phyloP scores from a whole-genome alignment of 2,797 vertebrate genomes.

The Lagothrix lagotricha region DNA sequence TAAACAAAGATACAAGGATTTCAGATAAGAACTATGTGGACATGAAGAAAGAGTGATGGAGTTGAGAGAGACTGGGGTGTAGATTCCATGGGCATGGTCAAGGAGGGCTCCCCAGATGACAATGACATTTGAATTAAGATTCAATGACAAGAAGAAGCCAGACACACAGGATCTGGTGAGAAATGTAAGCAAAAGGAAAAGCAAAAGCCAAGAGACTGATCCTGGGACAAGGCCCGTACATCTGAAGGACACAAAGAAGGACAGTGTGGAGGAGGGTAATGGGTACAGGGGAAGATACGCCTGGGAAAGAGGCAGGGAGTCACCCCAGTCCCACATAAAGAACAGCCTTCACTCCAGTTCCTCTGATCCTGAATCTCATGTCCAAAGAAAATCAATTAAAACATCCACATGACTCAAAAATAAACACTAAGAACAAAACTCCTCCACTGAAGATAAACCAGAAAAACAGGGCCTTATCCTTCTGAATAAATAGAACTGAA shows the following conservation, averaged over 20 bases:
- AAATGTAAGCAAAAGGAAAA: neutral
- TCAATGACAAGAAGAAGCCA: neutral
- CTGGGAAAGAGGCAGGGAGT: neutral
- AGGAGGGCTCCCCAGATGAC: neutral
- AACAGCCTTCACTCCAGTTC: neutral
- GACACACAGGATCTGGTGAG: neutral
- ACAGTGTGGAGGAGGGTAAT: neutral
- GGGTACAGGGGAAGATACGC: neutral
- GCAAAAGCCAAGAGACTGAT: neutral
- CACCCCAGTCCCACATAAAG: neutral
- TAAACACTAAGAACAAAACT: neutral
- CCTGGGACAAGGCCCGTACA: neutral
- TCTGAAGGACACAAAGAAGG: neutral
- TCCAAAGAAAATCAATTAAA: conserved; percentile 44
- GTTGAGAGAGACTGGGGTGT: neutral
- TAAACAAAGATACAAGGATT: neutral
- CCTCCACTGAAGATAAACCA: neutral
- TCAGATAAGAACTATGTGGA: neutral
- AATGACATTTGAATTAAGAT: neutral
- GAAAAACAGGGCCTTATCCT: neutral
- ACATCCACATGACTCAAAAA: neutral
- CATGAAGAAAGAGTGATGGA: neutral
- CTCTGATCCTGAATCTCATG: neutral
- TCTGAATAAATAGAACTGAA: neutral
- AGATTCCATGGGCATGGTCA: neutral